Conservation (phyloP, 2,888 invertebrate species). For the Nephrocerus scutellatus region DNA sequence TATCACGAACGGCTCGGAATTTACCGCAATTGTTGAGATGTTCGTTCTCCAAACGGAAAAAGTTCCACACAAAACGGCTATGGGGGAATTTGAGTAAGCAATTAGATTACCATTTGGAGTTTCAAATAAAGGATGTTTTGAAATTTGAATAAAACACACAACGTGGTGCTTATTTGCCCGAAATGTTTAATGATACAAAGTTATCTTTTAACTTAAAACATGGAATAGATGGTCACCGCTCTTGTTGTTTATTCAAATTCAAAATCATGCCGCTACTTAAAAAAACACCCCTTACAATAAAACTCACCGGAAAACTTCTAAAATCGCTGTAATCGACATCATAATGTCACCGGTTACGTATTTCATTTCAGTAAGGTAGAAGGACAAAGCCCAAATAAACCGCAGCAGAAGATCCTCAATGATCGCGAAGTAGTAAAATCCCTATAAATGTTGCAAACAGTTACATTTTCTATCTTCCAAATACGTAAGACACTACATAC, state of each 20-base stretch:
- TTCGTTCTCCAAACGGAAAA: constrained; percentile 98
- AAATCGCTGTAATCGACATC: constrained; percentile 72
- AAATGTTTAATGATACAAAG: no score
- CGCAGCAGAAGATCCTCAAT: constrained; percentile 88
- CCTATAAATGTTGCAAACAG: constrained; percentile 55
- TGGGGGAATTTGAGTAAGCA: not conserved
- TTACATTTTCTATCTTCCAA: not conserved
- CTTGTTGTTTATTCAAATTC: no score
- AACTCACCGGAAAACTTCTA: constrained; percentile 79
- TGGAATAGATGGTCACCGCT: no score
- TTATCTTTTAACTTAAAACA: no score
- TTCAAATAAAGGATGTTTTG: no score
- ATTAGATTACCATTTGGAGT: no score
- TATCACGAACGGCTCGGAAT: constrained; percentile 96
- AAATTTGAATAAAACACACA: no score
- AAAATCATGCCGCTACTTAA: no score
- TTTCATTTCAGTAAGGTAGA: constrained; percentile 73
- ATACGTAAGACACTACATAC: constrained; percentile 50
- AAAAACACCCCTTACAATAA: not conserved
- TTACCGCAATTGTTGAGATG: constrained; percentile 99
- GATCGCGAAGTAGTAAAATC: constrained; percentile 89
- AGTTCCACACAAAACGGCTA: constrained; percentile 97
- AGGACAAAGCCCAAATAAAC: constrained; percentile 88
- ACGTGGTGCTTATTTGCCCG: no score
- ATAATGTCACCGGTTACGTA: constrained; percentile 71